Conservation (phyloP, 2,113 vertebrate species). For the Chitala chitala region DNA sequence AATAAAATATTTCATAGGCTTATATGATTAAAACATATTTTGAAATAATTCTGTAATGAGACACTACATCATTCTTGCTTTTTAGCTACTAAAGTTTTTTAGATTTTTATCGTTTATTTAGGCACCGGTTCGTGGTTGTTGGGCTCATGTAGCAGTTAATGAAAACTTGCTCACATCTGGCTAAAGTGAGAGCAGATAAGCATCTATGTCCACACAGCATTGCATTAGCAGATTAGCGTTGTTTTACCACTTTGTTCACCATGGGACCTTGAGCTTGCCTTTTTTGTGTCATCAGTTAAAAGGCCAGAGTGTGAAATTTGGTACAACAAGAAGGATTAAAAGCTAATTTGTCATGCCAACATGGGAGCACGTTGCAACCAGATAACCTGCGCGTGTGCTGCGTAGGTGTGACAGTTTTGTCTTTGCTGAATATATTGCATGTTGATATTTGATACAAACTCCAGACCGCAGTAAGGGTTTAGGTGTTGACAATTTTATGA, state of each 20-base stretch:
- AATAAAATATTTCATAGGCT: too few species aligned
- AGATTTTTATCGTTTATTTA: too few species aligned
- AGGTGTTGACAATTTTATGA: background rate
- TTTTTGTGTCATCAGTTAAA: background rate
- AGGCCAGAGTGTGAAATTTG: background rate
- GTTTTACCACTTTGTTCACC: background rate
- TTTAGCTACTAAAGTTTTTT: background rate
- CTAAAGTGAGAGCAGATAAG: too few species aligned
- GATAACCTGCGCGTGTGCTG: too few species aligned
- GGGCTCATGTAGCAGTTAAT: too few species aligned
- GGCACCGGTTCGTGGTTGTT: too few species aligned
- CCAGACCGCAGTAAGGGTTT: background rate
- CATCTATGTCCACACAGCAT: conserved; percentile 6
- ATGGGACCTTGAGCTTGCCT: background rate
- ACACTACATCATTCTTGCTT: background rate
- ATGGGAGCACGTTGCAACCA: background rate
- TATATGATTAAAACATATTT: too few species aligned
- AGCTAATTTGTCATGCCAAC: background rate
- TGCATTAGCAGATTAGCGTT: background rate
- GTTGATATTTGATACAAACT: background rate
- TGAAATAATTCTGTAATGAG: background rate
- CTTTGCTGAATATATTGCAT: background rate
- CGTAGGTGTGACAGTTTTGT: too few species aligned
- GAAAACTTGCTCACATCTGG: too few species aligned
- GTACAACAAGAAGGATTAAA: background rate